Conservation (phyloP, 2,888 invertebrate genomes). For the Drosophila subsilvestris region DNA sequence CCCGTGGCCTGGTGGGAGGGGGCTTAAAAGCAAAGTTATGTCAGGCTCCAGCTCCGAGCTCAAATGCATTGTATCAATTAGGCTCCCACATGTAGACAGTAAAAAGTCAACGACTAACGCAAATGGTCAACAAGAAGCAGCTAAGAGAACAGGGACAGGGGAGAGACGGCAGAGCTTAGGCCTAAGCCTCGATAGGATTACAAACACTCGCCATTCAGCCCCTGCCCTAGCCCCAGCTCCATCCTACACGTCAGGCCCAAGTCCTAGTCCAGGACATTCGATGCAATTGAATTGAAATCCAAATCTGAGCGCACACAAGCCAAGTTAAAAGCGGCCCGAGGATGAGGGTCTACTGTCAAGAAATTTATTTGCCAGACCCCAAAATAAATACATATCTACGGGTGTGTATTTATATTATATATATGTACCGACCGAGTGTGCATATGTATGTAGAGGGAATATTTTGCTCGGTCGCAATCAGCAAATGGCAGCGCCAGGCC, state of each 20-base stretch:
- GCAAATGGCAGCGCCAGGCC: slow-evolving; percentile 58
- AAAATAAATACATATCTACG: not conserved
- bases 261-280: slow-evolving; percentile 8
- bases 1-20: slow-evolving; percentile 5
- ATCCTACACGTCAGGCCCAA: not conserved
- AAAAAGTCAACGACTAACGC: slow-evolving; percentile 68
- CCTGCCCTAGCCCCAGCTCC: not conserved
- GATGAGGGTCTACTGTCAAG: slow-evolving; percentile 27
- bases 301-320: slow-evolving; percentile 49
- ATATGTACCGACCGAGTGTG: no score
- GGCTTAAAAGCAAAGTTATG: slow-evolving; percentile 74
- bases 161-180: slow-evolving; percentile 22
- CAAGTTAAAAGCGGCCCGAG: slow-evolving; percentile 25
- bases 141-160: slow-evolving; percentile 1
- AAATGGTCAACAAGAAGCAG: slow-evolving; percentile 56
- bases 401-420: not conserved
- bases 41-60: slow-evolving; percentile 50
- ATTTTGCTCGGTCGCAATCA: slow-evolving; percentile 60
- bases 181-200: slow-evolving; percentile 38
- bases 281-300: slow-evolving; percentile 73
- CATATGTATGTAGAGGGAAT: not conserved
- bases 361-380: slow-evolving; percentile 23
- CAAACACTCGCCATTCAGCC: slow-evolving; percentile 19
- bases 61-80: slow-evolving; percentile 73
- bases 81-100: slow-evolving; percentile 63